Percentiles rank a stretch among this genome's conserved stretches.
Conservation (phyloP, 2,888 invertebrate genomes). For the Drosophila ezoana region DNA sequence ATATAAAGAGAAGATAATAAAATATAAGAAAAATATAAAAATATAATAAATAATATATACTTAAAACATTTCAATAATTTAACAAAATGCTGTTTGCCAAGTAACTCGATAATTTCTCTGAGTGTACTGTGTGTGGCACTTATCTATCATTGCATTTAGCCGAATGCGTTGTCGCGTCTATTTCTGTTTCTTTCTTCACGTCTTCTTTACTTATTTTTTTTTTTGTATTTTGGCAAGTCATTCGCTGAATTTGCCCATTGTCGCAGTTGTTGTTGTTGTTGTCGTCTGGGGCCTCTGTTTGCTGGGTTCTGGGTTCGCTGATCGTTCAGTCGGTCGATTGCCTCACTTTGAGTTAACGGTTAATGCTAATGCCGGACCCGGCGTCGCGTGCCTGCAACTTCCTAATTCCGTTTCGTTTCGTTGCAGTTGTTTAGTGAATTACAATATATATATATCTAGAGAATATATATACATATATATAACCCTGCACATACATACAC, state of each 20-base stretch:
- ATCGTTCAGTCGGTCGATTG: slow-evolving; percentile 49
- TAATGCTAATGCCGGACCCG: slow-evolving; percentile 64
- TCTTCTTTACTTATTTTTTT: neutral
- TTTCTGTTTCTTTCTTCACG: slow-evolving; percentile 23
- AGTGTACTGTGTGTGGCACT: slow-evolving; percentile 13
- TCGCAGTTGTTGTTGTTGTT: slow-evolving; percentile 12
- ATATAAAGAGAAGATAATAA: too few relatives aligned
- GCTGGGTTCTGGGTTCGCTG: slow-evolving; percentile 42
- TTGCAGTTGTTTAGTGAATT: slow-evolving; percentile 43
- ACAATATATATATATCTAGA: slow-evolving; percentile 6
- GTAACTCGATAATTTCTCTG: slow-evolving; percentile 1
- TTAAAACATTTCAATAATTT: too few relatives aligned
- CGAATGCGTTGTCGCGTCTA: slow-evolving; percentile 31
- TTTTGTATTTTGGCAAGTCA: slow-evolving; percentile 44
- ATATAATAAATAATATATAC: neutral
- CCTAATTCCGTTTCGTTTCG: slow-evolving; percentile 41
- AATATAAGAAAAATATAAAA: too few relatives aligned
- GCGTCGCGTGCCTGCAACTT: slow-evolving; percentile 53
- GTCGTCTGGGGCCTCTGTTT: slow-evolving; percentile 23
- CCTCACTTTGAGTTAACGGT: slow-evolving; percentile 71
- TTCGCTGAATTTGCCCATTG: slow-evolving; percentile 18
- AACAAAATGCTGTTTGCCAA: too few relatives aligned
- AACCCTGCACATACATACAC: slow-evolving; percentile 7
- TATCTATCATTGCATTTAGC: slow-evolving; percentile 29
- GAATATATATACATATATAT: slow-evolving; percentile 33